phyloP scores from a whole-genome alignment of 2,797 vertebrate species.

The Gadopsis marmoratus region DNA sequence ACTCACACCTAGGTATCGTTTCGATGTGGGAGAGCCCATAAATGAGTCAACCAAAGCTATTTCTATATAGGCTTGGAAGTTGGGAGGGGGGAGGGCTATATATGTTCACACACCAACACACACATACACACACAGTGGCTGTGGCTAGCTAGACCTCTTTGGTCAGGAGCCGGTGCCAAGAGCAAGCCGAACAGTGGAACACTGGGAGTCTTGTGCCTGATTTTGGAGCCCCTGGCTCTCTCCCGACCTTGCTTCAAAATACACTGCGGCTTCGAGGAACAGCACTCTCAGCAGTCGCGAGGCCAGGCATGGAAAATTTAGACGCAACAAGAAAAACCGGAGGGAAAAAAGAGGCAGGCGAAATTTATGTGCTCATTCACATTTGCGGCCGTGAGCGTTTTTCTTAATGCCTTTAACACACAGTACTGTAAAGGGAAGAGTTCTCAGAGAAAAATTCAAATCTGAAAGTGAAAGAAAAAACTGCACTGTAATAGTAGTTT shows the following conservation, averaged over 20 bases:
- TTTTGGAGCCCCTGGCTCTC: slow-evolving; percentile 82
- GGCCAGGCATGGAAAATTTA: slow-evolving; percentile 86
- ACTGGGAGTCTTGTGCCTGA: slow-evolving; percentile 84
- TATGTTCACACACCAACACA: slow-evolving; percentile 73
- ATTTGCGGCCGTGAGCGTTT: slow-evolving; percentile 78
- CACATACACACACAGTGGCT: slow-evolving; percentile 67
- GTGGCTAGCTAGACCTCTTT: slow-evolving; percentile 79
- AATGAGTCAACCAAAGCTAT: slow-evolving; percentile 76
- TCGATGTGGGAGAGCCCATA: slow-evolving; percentile 77
- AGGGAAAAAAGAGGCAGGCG: slow-evolving; percentile 45
- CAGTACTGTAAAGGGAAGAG: slow-evolving; percentile 58
- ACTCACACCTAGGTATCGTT: slow-evolving; percentile 69
- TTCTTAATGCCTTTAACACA: slow-evolving; percentile 84
- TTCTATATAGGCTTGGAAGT: slow-evolving; percentile 70
- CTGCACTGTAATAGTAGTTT: slow-evolving; percentile 45
- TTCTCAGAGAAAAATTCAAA: slow-evolving; percentile 49
- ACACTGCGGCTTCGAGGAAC: slow-evolving; percentile 87
- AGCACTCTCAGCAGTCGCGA: slow-evolving; percentile 88
- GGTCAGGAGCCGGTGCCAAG: slow-evolving; percentile 83
- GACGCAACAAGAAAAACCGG: slow-evolving; percentile 77
- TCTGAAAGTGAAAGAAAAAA: slow-evolving; percentile 79
- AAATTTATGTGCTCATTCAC: slow-evolving; percentile 82
- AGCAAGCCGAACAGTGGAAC: slow-evolving; percentile 81
- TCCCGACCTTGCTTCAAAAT: slow-evolving; percentile 87
- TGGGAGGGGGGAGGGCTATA: slow-evolving; percentile 60